Conservation (phyloP, 53 echinoderm and acorn worm species). For the Astropecten irregularis region DNA sequence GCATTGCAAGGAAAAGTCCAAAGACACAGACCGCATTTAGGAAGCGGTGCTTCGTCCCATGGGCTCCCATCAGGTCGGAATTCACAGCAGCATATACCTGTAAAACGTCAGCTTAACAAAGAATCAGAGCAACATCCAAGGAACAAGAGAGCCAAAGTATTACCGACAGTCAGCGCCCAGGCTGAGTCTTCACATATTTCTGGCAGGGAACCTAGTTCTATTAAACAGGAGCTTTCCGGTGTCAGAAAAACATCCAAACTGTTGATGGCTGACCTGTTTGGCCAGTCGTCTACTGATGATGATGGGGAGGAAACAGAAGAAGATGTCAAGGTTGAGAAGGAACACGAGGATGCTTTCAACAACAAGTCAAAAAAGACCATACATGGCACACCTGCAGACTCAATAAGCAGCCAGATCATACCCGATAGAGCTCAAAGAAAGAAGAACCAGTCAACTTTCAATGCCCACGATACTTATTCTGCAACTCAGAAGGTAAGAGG, state of each 20-base stretch:
- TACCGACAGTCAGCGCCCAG: neutral
- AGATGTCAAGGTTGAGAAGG: neutral
- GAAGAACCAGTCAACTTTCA: neutral
- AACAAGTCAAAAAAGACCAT: neutral
- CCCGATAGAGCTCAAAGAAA: neutral
- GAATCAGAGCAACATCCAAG: neutral
- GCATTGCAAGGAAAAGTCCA: neutral
- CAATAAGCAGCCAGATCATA: neutral
- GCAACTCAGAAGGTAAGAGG: neutral
- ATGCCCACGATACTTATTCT: neutral
- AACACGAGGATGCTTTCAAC: neutral
- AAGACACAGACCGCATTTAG: too few species aligned
- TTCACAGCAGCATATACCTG: too few species aligned
- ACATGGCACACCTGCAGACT: neutral
- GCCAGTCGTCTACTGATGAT: constrained; percentile 1
- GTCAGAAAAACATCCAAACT: neutral
- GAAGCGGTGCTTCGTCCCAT: too few species aligned
- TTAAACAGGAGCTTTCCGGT: neutral
- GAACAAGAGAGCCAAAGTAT: constrained; percentile 22
- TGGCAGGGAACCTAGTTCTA: neutral
- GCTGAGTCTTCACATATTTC: neutral
- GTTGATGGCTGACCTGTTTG: constrained; percentile 1
- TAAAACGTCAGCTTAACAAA: neutral
- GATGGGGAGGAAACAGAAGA: constrained; percentile 15
- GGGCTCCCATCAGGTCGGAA: too few species aligned